Evolutionary conservation across 2,797 vertebrate genomes (phyloP).

Genomic region (Siniperca undulata): DNA sequence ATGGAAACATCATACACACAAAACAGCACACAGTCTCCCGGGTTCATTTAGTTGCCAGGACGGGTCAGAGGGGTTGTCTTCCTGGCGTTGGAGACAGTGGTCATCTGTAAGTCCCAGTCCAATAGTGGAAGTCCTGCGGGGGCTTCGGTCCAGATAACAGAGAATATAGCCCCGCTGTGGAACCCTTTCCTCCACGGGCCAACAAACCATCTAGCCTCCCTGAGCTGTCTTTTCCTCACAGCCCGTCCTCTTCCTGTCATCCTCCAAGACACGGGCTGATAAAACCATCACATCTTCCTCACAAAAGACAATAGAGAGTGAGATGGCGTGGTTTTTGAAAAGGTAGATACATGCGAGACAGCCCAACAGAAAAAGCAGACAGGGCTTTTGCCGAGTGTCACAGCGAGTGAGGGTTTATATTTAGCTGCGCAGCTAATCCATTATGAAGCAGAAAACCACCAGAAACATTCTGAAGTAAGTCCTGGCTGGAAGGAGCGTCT

Average conservation of each 20-base stretch:
- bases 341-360: constrained; percentile 13
- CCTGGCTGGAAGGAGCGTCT: constrained; percentile 63
- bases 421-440: constrained; percentile 71
- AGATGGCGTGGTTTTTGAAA: constrained; percentile 4
- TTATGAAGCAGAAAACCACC: constrained; percentile 75
- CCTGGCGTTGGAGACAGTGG: constrained; percentile 39
- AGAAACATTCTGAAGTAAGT: constrained; percentile 70
- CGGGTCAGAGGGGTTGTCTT: constrained; percentile 48
- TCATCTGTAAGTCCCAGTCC: constrained; percentile 49
- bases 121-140: constrained; percentile 35
- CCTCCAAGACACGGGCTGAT: constrained; percentile 26
- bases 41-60: constrained; percentile 42
- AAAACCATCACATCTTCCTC: constrained; percentile 54
- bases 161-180: constrained; percentile 34
- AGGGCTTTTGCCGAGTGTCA: constrained; percentile 40
- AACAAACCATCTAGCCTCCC: constrained; percentile 55
- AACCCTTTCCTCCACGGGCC: constrained; percentile 47
- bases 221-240: constrained; percentile 11
- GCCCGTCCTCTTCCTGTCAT: constrained; percentile 41
- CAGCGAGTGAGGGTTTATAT: constrained; percentile 56
- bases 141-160: constrained; percentile 49
- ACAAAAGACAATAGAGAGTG: constrained; percentile 26
- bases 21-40: constrained; percentile 4
- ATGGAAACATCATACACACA: constrained; percentile 48
- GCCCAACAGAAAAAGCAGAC: constrained; percentile 14